phyloP scores from a whole-genome alignment of 2,797 vertebrate genomes.

The Onychomys leucogaster region DNA sequence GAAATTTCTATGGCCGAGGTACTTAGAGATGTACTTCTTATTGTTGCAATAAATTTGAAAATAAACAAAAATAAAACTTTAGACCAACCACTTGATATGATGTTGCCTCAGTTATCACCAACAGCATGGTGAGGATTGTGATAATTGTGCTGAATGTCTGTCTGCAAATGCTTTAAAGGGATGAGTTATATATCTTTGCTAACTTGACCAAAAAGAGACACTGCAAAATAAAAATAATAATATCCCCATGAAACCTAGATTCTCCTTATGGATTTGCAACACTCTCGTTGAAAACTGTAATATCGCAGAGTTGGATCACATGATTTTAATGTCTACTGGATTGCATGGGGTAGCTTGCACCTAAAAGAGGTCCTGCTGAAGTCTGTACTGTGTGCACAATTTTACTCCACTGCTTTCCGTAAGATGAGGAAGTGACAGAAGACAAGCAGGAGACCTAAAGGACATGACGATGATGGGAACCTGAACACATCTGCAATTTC shows the following conservation, averaged over 20 bases:
- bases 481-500: background rate
- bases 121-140: background rate
- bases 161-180: background rate
- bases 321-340: background rate
- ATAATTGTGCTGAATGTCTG: background rate
- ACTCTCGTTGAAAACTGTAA: background rate
- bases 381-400: background rate
- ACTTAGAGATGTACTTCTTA: background rate
- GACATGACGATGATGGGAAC: background rate
- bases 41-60: background rate
- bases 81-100: rapidly evolving
- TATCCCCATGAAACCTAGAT: background rate
- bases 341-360: background rate
- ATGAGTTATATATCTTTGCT: background rate
- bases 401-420: background rate
- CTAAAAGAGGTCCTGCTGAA: background rate
- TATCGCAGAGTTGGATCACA: background rate
- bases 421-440: background rate
- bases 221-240: background rate
- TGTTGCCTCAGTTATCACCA: background rate
- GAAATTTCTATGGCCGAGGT: background rate
- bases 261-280: background rate
- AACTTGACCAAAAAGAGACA: background rate
- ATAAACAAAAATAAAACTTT: background rate
- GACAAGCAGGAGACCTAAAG: background rate